Percentiles rank a stretch among this genome's conserved stretches.
These are phyloP conservation scores for Spinus olivaceus DNA, from an alignment of 2,797 vertebrate species.

Conservation along the genomic window DNA sequence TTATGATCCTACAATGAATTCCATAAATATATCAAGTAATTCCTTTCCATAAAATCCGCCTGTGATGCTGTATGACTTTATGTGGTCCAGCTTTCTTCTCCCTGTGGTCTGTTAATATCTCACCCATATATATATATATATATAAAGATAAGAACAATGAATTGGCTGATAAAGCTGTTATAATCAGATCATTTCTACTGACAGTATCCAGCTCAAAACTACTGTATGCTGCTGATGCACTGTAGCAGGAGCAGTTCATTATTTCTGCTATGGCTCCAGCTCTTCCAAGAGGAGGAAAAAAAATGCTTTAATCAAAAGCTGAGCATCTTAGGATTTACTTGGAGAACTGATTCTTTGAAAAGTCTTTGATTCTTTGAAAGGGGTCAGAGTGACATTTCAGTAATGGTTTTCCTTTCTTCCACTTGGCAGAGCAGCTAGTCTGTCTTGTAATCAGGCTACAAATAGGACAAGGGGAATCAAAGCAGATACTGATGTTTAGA, in stretches of 20 bases:
- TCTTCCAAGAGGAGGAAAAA: not conserved
- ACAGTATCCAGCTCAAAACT: not conserved
- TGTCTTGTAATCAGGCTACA: not conserved
- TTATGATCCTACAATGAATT: not conserved
- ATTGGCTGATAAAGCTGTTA: not conserved
- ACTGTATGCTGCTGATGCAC: not conserved
- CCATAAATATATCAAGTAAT: not conserved
- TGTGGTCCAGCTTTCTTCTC: not conserved
- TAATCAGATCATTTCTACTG: not conserved
- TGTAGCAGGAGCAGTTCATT: not conserved
- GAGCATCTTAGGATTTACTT: not conserved
- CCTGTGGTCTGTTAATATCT: not conserved
- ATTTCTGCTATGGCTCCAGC: not conserved
- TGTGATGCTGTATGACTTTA: not conserved
- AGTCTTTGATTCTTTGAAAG: conserved; percentile 25
- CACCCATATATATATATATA: not conserved
- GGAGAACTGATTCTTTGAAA: conserved; percentile 6
- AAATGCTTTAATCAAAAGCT: conserved; percentile 7
- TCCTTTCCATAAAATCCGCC: not conserved
- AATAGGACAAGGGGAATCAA: not conserved
- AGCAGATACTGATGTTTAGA: not conserved
- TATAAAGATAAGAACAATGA: not conserved
- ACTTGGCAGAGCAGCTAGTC: not conserved
- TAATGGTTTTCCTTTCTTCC: conserved; percentile 27
- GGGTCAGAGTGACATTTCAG: conserved; percentile 23